Evolutionary conservation across 1,140 invertebrate genomes (phyloP).

Genomic region (Eupristina koningsbergeri): DNA sequence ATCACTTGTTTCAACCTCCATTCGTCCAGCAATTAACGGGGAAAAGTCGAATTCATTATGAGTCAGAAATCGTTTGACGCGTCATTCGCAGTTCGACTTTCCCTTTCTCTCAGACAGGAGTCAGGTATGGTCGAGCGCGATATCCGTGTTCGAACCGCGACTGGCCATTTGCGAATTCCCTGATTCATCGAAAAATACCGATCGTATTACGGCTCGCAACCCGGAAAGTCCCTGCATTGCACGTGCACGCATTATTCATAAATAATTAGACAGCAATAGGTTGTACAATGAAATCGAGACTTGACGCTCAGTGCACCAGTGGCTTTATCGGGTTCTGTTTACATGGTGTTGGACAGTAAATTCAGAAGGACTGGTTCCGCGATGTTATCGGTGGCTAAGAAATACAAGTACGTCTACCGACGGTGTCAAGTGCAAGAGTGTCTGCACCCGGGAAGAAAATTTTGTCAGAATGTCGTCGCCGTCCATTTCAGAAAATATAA

Average conservation of each 20-base stretch:
- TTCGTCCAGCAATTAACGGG: not conserved
- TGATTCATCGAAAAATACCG: slow-evolving; percentile 16
- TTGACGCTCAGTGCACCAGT: not conserved
- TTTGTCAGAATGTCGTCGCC: too few species aligned
- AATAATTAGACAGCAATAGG: not conserved
- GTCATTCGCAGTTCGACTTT: not conserved
- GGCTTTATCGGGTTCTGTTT: too few species aligned
- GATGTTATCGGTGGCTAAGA: too few species aligned
- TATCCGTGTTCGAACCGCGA: not conserved
- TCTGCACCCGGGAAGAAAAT: too few species aligned
- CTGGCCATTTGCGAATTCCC: not conserved
- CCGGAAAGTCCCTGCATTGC: not conserved
- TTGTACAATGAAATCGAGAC: not conserved
- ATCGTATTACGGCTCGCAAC: slow-evolving; percentile 21
- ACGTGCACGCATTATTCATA: not conserved
- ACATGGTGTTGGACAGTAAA: too few species aligned
- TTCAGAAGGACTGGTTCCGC: too few species aligned
- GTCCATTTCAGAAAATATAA: not conserved
- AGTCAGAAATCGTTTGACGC: not conserved
- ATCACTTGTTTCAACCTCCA: not conserved
- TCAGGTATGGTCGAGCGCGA: not conserved
- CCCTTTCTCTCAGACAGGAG: not conserved
- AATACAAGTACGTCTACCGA: too few species aligned
- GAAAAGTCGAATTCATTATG: not conserved
- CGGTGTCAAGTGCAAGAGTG: too few species aligned